Percentiles rank a stretch among this genome's conserved stretches.
Evolutionary conservation across 2,797 vertebrate species (phyloP).

Genomic region (Myripristis jacobus): DNA sequence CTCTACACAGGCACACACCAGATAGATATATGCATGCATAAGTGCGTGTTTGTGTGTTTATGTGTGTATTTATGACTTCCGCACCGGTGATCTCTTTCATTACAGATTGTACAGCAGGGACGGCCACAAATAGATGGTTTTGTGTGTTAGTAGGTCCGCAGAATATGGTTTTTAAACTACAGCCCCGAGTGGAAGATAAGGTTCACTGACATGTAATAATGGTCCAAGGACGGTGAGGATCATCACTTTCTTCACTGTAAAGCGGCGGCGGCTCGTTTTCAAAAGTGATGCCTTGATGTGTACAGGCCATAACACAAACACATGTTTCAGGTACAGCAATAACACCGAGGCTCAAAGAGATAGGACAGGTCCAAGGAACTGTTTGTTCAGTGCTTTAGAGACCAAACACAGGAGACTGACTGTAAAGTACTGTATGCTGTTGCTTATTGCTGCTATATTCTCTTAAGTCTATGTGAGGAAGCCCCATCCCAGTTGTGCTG

Average conservation of each 20-base stretch:
- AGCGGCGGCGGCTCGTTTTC: slow-evolving; percentile 38
- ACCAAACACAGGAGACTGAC: no score
- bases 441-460: background rate
- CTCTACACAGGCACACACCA: no score
- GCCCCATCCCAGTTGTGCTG: no score
- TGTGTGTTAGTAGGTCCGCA: slow-evolving; percentile 42
- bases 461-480: background rate
- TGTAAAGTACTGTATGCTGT: no score
- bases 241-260: slow-evolving; percentile 65
- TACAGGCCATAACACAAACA: slow-evolving; percentile 24
- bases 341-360: slow-evolving; percentile 29
- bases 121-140: slow-evolving; percentile 53
- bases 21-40: slow-evolving; percentile 35
- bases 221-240: slow-evolving; percentile 26
- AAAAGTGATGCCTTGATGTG: slow-evolving; percentile 39
- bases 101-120: slow-evolving; percentile 54
- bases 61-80: slow-evolving; percentile 65
- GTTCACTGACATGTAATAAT: slow-evolving; percentile 56
- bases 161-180: slow-evolving; percentile 56
- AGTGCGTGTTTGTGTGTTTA: slow-evolving; percentile 37
- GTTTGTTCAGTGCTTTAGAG: slow-evolving; percentile 9
- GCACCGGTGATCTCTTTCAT: slow-evolving; percentile 69
- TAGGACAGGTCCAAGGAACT: slow-evolving; percentile 2
- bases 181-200: slow-evolving; percentile 40
- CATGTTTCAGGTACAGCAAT: background rate